Conservation (phyloP, 2,888 invertebrate species). For the Oscheius sp. region DNA sequence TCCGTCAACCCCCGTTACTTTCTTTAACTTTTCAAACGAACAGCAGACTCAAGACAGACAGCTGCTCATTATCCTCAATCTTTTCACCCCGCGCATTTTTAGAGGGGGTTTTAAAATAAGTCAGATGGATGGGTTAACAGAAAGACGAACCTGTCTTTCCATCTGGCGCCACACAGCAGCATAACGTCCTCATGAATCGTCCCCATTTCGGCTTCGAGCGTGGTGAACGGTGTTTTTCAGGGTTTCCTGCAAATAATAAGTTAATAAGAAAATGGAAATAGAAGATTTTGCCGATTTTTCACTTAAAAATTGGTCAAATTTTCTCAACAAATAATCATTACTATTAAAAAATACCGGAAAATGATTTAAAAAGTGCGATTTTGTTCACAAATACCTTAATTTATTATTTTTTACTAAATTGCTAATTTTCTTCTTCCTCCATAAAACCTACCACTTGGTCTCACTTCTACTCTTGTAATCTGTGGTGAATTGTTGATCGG, state of each 20-base stretch:
- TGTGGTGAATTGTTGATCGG: constrained; percentile 18
- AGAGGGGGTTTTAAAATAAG: neutral
- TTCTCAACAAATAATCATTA: too few relatives aligned
- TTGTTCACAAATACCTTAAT: too few relatives aligned
- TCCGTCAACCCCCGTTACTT: too few relatives aligned
- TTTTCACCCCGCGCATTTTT: neutral
- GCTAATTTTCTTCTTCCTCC: neutral
- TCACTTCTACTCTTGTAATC: constrained; percentile 15
- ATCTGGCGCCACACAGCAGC: constrained; percentile 81
- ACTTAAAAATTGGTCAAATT: too few relatives aligned
- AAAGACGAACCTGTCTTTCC: constrained; percentile 50
- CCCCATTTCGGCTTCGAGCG: constrained; percentile 76
- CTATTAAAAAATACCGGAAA: too few relatives aligned
- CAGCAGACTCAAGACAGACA: neutral
- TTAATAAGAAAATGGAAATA: neutral
- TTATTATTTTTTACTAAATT: too few relatives aligned
- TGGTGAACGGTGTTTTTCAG: constrained; percentile 5
- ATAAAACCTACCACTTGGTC: neutral
- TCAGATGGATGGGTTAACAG: neutral
- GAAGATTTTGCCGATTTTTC: neutral
- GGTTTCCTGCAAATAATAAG: neutral
- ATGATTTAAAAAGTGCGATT: too few relatives aligned
- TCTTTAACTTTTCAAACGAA: too few relatives aligned
- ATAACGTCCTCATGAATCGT: constrained; percentile 84
- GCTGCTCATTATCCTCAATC: neutral